Evolutionary conservation across 2,888 invertebrate species (phyloP).

Genomic region (Amphipyra berbera): DNA sequence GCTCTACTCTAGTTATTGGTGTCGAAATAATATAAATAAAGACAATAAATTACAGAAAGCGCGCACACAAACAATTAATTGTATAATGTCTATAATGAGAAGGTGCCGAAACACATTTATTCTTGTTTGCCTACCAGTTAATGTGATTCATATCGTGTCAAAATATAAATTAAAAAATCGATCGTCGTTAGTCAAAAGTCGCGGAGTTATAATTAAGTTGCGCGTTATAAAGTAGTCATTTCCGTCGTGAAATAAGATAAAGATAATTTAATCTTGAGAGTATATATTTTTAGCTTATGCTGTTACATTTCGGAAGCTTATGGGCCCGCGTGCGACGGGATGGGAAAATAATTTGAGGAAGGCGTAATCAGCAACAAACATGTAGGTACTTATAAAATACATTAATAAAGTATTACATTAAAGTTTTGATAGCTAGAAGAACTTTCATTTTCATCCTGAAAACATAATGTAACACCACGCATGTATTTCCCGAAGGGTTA

Average conservation of each 20-base stretch:
- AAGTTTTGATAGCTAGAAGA: too few relatives aligned
- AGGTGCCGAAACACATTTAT: conserved; percentile 46
- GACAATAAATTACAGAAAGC: conserved; percentile 32
- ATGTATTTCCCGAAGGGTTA: too few relatives aligned
- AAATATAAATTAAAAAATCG: conserved; percentile 65
- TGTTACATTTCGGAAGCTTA: conserved; percentile 1
- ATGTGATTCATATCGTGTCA: conserved; percentile 61
- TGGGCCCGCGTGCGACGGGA: background rate
- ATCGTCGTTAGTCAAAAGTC: conserved; percentile 63
- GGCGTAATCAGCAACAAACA: background rate
- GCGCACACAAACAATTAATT: conserved; percentile 39
- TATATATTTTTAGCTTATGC: conserved; percentile 30
- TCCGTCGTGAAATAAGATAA: conserved; percentile 52
- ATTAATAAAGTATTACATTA: too few relatives aligned
- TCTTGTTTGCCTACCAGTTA: conserved; percentile 50
- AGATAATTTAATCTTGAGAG: conserved; percentile 42
- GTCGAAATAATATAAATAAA: conserved; percentile 28
- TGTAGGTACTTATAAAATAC: too few relatives aligned
- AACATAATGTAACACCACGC: too few relatives aligned
- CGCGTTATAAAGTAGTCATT: conserved; percentile 59
- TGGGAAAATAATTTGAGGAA: background rate
- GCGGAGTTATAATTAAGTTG: conserved; percentile 68
- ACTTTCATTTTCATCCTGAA: too few relatives aligned
- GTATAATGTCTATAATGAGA: conserved; percentile 54
- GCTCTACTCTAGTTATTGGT: conserved; percentile 20